Base-by-base conservation (phyloP, 2,888 invertebrate genomes). In the Hydraecia micacea region DNA sequence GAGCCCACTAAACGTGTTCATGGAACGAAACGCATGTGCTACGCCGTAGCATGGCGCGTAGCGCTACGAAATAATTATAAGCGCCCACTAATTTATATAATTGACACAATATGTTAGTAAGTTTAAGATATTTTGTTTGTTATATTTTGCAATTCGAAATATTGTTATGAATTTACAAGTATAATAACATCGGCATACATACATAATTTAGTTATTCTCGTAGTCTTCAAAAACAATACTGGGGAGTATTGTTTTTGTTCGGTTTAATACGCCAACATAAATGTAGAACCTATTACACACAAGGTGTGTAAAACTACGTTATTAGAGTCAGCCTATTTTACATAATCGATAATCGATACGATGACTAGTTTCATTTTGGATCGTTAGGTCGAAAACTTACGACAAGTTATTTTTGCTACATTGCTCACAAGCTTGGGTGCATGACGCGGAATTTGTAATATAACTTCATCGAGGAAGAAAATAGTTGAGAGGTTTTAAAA, bases 331-430 rank as follows among this genome's bases (percentile, higher is more conserved):
- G 74, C 58, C 65, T 28, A 75, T 81, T 87, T 88, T 83, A 81
- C 88, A 80, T 87, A 88, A 87, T 84, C 88, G 84, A 79, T 81
- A 87, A 75, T 83, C 84, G 73, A 88, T 86, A 68, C 32, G 32
- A 68, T 73, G 86, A 79, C 80, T 81, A 80, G 82, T 81, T 86
- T 84, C n/a, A 52, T 78, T 71, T 81, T 75, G 39, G 67, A 79
- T 76, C 85, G 77, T 86, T 85, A 75, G 52, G 58, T 77, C 52
- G 28, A 66, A 76, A 87, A 85, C 77, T 85, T 73, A 67, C n/a
- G 36, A 36, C 18, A 49, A 76, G 71, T 82, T 85, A 78, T 84
- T 78, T 77, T 80, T 77, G 74, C 69, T 74, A 75, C 78, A 85
- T 84, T 87, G 80, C 78, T 76, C 65, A 21, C 67, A 55, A 46